Base-by-base conservation (phyloP, 2,888 invertebrate genomes). In the Lithophane leautieri region DNA sequence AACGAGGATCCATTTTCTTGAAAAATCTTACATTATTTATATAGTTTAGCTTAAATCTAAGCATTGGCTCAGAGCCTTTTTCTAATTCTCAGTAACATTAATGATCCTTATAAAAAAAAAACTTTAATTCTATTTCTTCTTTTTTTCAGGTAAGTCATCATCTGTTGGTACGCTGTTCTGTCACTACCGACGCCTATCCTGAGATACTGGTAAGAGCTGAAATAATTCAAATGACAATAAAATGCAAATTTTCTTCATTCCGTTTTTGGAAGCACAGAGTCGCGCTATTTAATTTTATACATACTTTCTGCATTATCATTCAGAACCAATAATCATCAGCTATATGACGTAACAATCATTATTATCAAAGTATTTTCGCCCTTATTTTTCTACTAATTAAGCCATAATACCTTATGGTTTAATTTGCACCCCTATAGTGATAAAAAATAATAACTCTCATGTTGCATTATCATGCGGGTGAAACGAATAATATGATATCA, bases 111-210 rank as follows among this genome's bases (percentile, higher is more conserved):
- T 8, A 22, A 28, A 28, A 25, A 28, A 25, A 25, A 47, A 47
- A 8, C 19, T 25, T 22, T 69, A 50, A 68, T 58, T 6, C 47
- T n/a, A 58, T 60, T 28, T 60, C 25, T 66, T 68, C 40, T 75
- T 40, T 56, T 63, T 87, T 85, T 58, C 86, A 86, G 86, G 86
- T 86, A 86, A 86, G 86, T 87, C 50, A 50, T 44, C 65, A 34
- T 8, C 16, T 66, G 44, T 44, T 50, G 50, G 0, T 50, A 50
- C 1, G 19, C 12, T 19, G 44, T 22, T 60, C 60, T 50, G 28
- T 42, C 6, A 12, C 11, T 16, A 12, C 19, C 19, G n/a, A 22
- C n/a, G 12, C 9, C 1, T 14, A 4, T 54, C 14, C 14, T n/a
- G 16, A 12, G 19, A 65, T 56, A 22, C 14, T 44, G 71, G 73